Base-by-base conservation (phyloP, 2,888 invertebrate species). In the Lithophane leautieri region DNA sequence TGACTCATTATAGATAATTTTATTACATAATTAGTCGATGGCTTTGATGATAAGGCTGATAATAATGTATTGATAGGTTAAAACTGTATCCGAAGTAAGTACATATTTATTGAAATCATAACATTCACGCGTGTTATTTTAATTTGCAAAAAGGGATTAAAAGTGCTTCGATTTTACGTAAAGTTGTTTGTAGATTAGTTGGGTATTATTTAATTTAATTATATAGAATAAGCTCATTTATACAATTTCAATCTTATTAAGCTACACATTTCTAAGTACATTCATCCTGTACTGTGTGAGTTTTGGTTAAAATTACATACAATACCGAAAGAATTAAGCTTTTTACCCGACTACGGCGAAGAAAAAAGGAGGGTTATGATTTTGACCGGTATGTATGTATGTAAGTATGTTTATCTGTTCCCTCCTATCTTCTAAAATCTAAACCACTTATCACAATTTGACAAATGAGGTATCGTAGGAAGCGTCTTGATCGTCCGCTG, bases 1-100 rank as follows among this genome's bases (percentile, higher is more conserved):
- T 34, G 4, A 61, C 7, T 82, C 52, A 75, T 65, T 62, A 74
- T 60, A 60, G 40, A 81, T 81, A 79, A 28, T 62, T 61, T 73
- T 72, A 86, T 86, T 83, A 83, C 75, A 84, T 83, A 78, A 85
- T 69, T 69, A 56, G 34, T 28, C 3, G 72, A 85, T 69, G 70
- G 56, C 67, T 62, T 56, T 70, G 56, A 61, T 66, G 74, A 82
- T 83, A 77, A 73, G 34, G 25, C 42, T 60, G 71, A 80, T 82
- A 69, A 63, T 67, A 50, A 44, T 61, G 63, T 79, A 73, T 52
- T 79, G 69, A 83, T 79, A 79, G 66, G 44, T 66, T 66, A 40
- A 58, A 66, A 83, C 61, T 54, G 70, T 79, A 70, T 34, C 28
- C 42, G 50, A 70, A 47, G 50, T 16, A 40, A 47, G 50, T 22